Base-by-base conservation (phyloP, 2,888 invertebrate genomes). In the Invenusta paracnida region DNA sequence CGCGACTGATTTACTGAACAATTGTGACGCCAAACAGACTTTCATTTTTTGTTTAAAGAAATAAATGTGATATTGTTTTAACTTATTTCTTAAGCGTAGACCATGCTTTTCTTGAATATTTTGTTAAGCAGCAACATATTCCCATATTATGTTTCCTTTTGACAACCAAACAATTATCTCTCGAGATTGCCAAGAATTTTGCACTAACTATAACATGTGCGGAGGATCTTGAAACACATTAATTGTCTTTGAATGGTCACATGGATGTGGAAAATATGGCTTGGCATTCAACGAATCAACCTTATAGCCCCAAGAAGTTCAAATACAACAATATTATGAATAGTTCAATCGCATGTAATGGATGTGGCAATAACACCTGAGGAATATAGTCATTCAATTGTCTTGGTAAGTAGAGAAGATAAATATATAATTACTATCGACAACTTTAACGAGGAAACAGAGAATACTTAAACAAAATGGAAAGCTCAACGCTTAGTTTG, bases 41-140 rank as follows among this genome's bases (percentile, higher is more conserved):
- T 48, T 48, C 48, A 48, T 48, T 48, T 48, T 48, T 48, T 48
- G 48, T 48, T 48, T 48, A 48, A 11, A 48, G 5, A 73, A 73
- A 73, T n/a, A 48, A 48, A 48, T 48, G 5, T 73, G 73, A 73
- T 73, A 13, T 25, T 73, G 73, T 73, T 73, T 73, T 73, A 73
- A 23, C 27, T 73, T 73, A 25, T 73, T 73, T 13, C 73, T 23
- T 25, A 73, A 73, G 73, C 73, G 73, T 13, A 48, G 48, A 17
- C 73, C 17, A 73, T 73, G 73, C 73, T 17, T 48, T 48, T 48
- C 48, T 17, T 48, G 48, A 5, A 48, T 48, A 48, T 48, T 11
- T 48, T 48, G 48, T 48, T 11, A 17, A 48, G 48, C 48, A 48
- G 48, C 48, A 48, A 48, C 48, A 48, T 48, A 48, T 48, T 48